Base-by-base conservation (phyloP, 2,888 invertebrate species). In the Caenorhabditis sulstoni region DNA sequence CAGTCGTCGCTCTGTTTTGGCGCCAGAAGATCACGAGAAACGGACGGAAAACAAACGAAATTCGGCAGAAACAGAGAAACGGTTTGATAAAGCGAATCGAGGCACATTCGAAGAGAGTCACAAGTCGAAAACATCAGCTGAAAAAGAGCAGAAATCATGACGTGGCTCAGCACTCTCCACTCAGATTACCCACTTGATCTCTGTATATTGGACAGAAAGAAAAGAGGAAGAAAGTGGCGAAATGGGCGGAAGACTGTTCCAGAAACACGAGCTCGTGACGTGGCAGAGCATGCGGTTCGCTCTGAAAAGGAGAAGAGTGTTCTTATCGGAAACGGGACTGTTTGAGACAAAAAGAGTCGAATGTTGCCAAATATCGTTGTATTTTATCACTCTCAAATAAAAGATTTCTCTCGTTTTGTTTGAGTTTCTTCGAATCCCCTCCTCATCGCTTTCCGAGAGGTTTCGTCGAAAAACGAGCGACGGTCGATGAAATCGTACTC, bases 71-170 rank as follows among this genome's bases (percentile, higher is more conserved):
- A 59, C 45, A 49, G 53, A 61, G 47, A 55, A 45, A 55, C 39
- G 61, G 55, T 16, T 23, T 29, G 52, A 58, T 53, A 65, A n/a
- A 22, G 7, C n/a, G 52, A 12, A 39, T 37, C 53, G 52, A 47
- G 8, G 29, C 52, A 52, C 29, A 29, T 29, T 23, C 52, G 52
- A 52, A 29, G 29, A 29, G 12, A 41, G 53, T 53, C 53, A 52
- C 52, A 44, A 14, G 35, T 18, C 44, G 45, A 58, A 58, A 58
- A 58, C 58, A 58, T 58, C 29, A 45, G 16, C 23, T 23, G 58
- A 23, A 57, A 62, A 71, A 58, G 73, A 73, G 64, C 64, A 73
- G 64, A 58, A 64, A 73, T 20, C 64, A 64, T 71, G 62, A 71
- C 71, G 62, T 64, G 62, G 55, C 59, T 61, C 22, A 61, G 61